Percentiles rank a stretch among this genome's conserved stretches.
Evolutionary conservation across 2,113 vertebrate genomes (phyloP).

Genomic region (Myanophis thanlyinensis): DNA sequence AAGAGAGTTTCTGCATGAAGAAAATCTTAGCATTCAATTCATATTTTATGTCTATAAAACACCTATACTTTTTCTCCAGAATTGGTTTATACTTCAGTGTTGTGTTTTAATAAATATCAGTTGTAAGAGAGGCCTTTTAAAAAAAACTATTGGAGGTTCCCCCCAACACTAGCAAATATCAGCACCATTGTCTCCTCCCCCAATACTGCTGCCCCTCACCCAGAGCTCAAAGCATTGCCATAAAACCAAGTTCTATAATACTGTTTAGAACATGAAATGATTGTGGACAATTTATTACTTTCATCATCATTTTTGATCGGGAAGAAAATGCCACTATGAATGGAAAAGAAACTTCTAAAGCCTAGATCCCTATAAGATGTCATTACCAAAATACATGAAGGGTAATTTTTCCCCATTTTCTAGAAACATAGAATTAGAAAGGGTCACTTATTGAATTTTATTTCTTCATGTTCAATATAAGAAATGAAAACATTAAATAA

Average conservation of each 20-base stretch:
- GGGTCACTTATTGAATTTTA: not conserved
- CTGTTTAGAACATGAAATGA: not conserved
- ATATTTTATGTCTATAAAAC: not conserved
- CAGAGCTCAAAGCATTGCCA: not conserved
- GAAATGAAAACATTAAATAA: not conserved
- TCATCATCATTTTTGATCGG: not conserved
- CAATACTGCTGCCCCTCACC: not conserved
- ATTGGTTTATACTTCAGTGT: not conserved
- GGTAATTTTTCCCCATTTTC: not conserved
- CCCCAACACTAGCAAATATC: not conserved
- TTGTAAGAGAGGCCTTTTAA: not conserved
- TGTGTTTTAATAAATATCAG: not conserved
- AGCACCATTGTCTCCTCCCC: not conserved
- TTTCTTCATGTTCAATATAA: not conserved
- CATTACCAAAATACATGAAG: not conserved
- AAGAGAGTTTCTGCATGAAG: not conserved
- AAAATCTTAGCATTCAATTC: not conserved
- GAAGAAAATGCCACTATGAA: not conserved
- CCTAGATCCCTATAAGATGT: not conserved
- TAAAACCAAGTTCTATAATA: not conserved
- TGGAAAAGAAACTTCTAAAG: not conserved
- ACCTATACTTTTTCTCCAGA: not conserved
- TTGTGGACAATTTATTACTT: not conserved
- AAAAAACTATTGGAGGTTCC: not conserved
- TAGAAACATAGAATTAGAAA: not conserved